A percentile compares a stretch with the other conserved stretches of the same genome.
phyloP scores from a whole-genome alignment of 2,888 invertebrate species.

The Heliconius aoede region DNA sequence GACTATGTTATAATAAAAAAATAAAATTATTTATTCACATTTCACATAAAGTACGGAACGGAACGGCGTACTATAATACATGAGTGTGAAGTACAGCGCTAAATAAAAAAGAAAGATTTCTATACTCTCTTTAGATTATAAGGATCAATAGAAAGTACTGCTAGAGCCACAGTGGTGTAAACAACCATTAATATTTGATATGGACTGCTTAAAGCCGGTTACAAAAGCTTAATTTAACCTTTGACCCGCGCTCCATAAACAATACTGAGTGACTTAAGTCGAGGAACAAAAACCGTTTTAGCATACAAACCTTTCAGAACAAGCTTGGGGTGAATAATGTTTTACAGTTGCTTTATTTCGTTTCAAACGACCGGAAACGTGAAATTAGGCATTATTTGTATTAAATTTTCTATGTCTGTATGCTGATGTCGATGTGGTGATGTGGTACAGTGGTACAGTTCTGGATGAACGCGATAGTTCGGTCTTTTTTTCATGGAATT shows the following conservation, averaged over 20 bases:
- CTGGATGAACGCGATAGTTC: neutral
- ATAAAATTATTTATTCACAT: too few species aligned
- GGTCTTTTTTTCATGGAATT: neutral
- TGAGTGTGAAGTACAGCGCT: neutral
- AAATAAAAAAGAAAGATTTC: neutral
- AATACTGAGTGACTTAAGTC: slow-evolving; percentile 22
- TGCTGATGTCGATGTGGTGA: neutral
- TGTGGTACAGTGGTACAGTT: neutral
- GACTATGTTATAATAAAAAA: too few species aligned
- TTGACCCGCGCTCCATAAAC: slow-evolving; percentile 21
- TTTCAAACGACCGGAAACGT: neutral
- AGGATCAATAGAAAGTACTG: neutral
- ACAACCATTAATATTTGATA: neutral
- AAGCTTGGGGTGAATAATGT: slow-evolving; percentile 15
- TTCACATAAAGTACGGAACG: too few species aligned
- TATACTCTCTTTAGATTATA: neutral
- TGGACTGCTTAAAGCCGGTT: neutral
- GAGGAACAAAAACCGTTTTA: slow-evolving; percentile 17
- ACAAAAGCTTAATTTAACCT: slow-evolving; percentile 16
- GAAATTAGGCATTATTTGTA: neutral
- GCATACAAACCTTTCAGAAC: slow-evolving; percentile 17
- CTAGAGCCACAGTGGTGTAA: neutral
- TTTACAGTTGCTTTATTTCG: slow-evolving; percentile 10
- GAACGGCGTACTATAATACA: too few species aligned
- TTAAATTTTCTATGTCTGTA: neutral